phyloP scores from a whole-genome alignment of 2,797 vertebrate genomes.

The Enteromius unitaeniatus region DNA sequence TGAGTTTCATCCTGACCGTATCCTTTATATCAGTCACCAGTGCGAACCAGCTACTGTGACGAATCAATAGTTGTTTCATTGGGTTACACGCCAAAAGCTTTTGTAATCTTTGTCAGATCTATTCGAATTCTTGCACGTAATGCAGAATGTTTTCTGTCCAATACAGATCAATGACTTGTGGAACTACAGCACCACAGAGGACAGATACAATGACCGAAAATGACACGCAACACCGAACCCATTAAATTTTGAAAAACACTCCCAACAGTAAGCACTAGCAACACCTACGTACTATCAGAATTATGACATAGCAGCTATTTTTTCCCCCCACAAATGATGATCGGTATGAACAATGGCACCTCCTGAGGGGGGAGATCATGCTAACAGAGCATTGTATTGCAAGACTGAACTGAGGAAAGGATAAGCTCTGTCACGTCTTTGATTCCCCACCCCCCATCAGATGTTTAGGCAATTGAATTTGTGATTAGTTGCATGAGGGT shows the following conservation, averaged over 20 bases:
- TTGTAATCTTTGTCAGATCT: slow-evolving; percentile 40
- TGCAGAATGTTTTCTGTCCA: slow-evolving; percentile 26
- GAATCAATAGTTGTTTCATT: slow-evolving; percentile 25
- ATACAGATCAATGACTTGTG: slow-evolving; percentile 49
- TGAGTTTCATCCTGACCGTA: slow-evolving; percentile 31
- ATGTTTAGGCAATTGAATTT: slow-evolving; percentile 64
- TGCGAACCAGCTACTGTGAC: slow-evolving; percentile 18
- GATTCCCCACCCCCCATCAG: slow-evolving; percentile 43
- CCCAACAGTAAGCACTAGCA: slow-evolving; percentile 57
- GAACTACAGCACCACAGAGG: slow-evolving; percentile 20
- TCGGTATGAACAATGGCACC: slow-evolving; percentile 38
- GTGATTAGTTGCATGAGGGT: slow-evolving; percentile 63
- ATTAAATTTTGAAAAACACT: slow-evolving; percentile 40
- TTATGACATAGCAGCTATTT: slow-evolving; percentile 56
- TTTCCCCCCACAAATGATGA: slow-evolving; percentile 50
- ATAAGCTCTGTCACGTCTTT: slow-evolving; percentile 55
- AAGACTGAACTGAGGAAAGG: slow-evolving; percentile 45
- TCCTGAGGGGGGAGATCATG: slow-evolving; percentile 37
- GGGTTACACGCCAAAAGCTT: slow-evolving; percentile 15
- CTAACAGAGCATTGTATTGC: slow-evolving; percentile 48
- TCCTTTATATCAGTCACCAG: slow-evolving; percentile 25
- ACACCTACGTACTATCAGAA: slow-evolving; percentile 54
- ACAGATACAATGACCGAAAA: slow-evolving; percentile 23
- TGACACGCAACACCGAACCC: slow-evolving; percentile 24
- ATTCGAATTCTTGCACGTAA: slow-evolving; percentile 9